Conservation (phyloP, 2,797 vertebrate species). For the Enteromius radiatus region DNA sequence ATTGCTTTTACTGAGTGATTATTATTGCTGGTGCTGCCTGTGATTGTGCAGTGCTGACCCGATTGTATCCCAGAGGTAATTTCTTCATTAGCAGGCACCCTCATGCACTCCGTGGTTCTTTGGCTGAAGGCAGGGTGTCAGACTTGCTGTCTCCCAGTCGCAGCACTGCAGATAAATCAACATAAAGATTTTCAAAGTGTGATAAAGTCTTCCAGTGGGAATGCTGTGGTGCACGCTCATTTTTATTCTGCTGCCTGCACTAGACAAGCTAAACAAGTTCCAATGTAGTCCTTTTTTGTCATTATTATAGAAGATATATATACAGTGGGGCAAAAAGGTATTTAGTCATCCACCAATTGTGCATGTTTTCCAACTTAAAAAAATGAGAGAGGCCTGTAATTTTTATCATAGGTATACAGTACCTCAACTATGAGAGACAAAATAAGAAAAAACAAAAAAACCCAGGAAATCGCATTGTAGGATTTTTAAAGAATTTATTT, state of each 20-base stretch:
- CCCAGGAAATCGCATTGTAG: too few relatives aligned
- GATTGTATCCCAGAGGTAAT: slow-evolving; percentile 50
- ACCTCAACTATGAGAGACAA: too few relatives aligned
- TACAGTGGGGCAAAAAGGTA: too few relatives aligned
- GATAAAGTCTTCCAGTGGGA: slow-evolving; percentile 31
- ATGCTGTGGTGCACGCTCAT: slow-evolving; percentile 31
- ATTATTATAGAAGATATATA: background rate
- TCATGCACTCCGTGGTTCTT: slow-evolving; percentile 16
- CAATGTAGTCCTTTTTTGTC: background rate
- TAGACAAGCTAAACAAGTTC: slow-evolving; percentile 39
- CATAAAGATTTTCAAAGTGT: slow-evolving; percentile 37
- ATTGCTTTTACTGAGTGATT: slow-evolving; percentile 56
- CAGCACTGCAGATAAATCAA: slow-evolving; percentile 37
- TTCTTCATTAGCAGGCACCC: slow-evolving; percentile 49
- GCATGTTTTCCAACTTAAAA: too few relatives aligned
- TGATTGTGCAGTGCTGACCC: slow-evolving; percentile 50
- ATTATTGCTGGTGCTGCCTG: slow-evolving; percentile 50
- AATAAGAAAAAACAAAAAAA: too few relatives aligned
- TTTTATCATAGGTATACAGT: too few relatives aligned
- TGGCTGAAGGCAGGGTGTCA: slow-evolving; percentile 27
- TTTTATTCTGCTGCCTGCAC: slow-evolving; percentile 32
- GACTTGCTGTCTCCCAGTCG: slow-evolving; percentile 22
- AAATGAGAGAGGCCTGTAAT: too few relatives aligned
- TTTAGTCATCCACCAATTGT: too few relatives aligned
- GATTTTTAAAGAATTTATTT: too few relatives aligned